Conservation (phyloP, 2,113 vertebrate species). For the Vireo altiloquus region DNA sequence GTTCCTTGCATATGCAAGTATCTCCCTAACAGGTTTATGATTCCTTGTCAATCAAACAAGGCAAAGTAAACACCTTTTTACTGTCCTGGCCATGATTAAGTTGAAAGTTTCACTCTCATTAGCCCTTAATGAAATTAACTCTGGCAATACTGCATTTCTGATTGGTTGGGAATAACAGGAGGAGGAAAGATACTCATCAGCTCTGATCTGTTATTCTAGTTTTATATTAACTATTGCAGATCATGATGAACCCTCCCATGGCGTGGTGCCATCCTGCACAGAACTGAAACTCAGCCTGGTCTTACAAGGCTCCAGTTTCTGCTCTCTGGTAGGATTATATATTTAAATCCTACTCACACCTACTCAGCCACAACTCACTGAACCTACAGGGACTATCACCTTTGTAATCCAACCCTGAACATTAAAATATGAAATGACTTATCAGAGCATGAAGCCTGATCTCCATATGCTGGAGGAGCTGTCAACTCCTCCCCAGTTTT, state of each 20-base stretch:
- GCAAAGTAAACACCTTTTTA: slow-evolving; percentile 19
- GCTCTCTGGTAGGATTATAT: not conserved
- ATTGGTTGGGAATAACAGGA: slow-evolving; percentile 5
- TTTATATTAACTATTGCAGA: slow-evolving; percentile 47
- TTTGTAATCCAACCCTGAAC: not conserved
- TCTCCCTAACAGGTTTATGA: slow-evolving; percentile 13
- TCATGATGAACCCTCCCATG: not conserved
- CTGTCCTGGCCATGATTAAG: not conserved
- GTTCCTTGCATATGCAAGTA: slow-evolving; percentile 19
- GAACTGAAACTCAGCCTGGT: not conserved
- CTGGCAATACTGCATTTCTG: not conserved
- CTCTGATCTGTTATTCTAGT: slow-evolving; percentile 32
- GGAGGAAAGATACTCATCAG: slow-evolving; percentile 48
- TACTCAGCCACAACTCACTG: not conserved
- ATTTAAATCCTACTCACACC: not conserved
- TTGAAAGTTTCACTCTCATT: slow-evolving; percentile 27
- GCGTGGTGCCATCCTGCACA: not conserved
- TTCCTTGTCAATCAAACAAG: slow-evolving; percentile 35
- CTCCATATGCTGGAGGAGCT: not conserved
- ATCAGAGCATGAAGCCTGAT: not conserved
- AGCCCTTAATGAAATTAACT: slow-evolving; percentile 29
- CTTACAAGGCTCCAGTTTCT: not conserved
- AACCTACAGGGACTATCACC: not conserved
- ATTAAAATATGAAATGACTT: not conserved
- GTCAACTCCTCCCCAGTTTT: not conserved